Base-by-base conservation (phyloP, 2,113 vertebrate species). In the Eublepharis macularius region DNA sequence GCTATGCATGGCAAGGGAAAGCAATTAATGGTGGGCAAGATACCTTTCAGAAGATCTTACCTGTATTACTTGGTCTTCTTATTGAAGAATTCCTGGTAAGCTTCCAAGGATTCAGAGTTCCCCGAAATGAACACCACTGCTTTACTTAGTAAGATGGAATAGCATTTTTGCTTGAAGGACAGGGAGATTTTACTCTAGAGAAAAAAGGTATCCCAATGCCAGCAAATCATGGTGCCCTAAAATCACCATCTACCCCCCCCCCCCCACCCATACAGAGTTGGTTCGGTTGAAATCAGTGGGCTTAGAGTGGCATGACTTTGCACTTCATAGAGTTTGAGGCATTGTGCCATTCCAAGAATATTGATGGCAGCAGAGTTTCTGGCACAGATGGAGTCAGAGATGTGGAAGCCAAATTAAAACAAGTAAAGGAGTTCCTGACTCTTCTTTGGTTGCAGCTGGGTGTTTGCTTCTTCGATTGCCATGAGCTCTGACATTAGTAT, bases 401-500 rank as follows among this genome's bases (percentile, higher is more conserved):
- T 65, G 36, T 32, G 54, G 54, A 86, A 75, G 66, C 74, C 39
- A 89, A 84, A 81, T 32, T 5, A 0, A 41, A 84, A 74, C 69
- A 84, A 63, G 17, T 86, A 76, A 83, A 87, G 63, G 83, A 34
- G 66, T 65, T 81, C 84, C 72, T 24, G 72, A 81, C 47, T 77
- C 80, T 89, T 54, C 0, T 81, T 84, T 87, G 83, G 87, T 86
- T 85, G 26, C 34, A 68, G 83, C 80, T 73, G 8, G 65, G 76
- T 21, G 91, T 86, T 90, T 88, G 80, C 83, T 94, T 91, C 91
- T 93, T 91, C 13, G 3, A 83, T 80, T 88, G 90, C 90, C 80
- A 84, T 0, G 0, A 0, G 0, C 80, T 66, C 85, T 87, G 80
- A 79, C 86, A 41, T 93, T 89, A 89, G 89, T 86, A 84, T 90